phyloP scores from a whole-genome alignment of 2,888 invertebrate species.

The Smittia aterrima region DNA sequence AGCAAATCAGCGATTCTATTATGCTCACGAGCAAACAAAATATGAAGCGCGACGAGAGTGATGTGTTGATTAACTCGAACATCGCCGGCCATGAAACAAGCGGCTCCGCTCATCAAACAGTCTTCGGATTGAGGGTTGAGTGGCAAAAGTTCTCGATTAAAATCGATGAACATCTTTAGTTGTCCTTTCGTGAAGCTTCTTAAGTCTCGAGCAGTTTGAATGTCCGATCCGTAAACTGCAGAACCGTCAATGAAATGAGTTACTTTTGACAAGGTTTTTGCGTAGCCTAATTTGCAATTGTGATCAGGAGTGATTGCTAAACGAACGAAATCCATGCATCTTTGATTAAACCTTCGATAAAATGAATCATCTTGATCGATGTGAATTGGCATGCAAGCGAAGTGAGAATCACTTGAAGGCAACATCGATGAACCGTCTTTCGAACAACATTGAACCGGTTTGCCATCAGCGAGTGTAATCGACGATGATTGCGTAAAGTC shows the following conservation, averaged over 20 bases:
- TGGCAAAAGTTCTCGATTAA: slow-evolving; percentile 66
- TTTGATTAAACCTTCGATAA: slow-evolving; percentile 58
- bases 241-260: slow-evolving; percentile 74
- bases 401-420: slow-evolving; percentile 59
- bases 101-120: slow-evolving; percentile 61
- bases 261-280: slow-evolving; percentile 60
- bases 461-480: slow-evolving; percentile 66
- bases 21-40: slow-evolving; percentile 75
- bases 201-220: slow-evolving; percentile 58
- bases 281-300: slow-evolving; percentile 68
- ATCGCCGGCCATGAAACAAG: slow-evolving; percentile 74
- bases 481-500: slow-evolving; percentile 72
- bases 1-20: slow-evolving; percentile 70
- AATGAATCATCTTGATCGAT: slow-evolving; percentile 63
- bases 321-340: slow-evolving; percentile 72
- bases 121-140: slow-evolving; percentile 61
- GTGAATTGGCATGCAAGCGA: slow-evolving; percentile 67
- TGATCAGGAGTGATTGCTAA: slow-evolving; percentile 64
- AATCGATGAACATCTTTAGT: slow-evolving; percentile 64
- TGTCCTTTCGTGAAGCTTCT: slow-evolving; percentile 63
- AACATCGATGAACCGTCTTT: slow-evolving; percentile 59
- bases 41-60: slow-evolving; percentile 70
- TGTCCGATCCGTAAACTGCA: slow-evolving; percentile 68
- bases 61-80: slow-evolving; percentile 75
- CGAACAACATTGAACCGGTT: slow-evolving; percentile 70